phyloP scores from a whole-genome alignment of 37 sponge, comb jelly and placozoan species.

The Theonella swinhoei region DNA sequence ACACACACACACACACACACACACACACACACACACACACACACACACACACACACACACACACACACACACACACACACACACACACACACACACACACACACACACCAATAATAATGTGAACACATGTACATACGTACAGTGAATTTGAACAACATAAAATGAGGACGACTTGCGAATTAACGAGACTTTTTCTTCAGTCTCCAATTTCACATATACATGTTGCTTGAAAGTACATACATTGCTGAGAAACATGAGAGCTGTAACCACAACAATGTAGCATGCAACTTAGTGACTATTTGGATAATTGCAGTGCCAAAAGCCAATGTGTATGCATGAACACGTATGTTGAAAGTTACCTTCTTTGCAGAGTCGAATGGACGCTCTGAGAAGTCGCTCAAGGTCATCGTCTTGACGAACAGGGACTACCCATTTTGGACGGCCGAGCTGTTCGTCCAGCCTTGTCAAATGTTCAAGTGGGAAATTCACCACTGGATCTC shows the following conservation, averaged over 20 bases:
- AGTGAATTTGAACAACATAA: too few relatives aligned
- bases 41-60: too few relatives aligned
- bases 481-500: constrained; percentile 36
- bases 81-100: too few relatives aligned
- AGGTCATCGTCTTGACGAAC: constrained; percentile 85
- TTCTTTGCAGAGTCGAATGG: constrained; percentile 78
- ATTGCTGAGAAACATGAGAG: background rate
- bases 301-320: too few relatives aligned
- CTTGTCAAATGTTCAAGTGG: constrained; percentile 53
- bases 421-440: constrained; percentile 91
- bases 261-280: background rate
- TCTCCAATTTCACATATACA: too few relatives aligned
- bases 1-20: too few relatives aligned
- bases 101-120: too few relatives aligned
- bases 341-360: constrained; percentile 34
- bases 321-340: background rate
- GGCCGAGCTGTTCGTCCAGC: constrained; percentile 81
- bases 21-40: too few relatives aligned
- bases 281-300: background rate
- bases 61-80: too few relatives aligned
- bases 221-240: background rate
- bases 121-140: too few relatives aligned
- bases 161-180: too few relatives aligned
- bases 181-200: too few relatives aligned
- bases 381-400: constrained; percentile 68